phyloP scores from a whole-genome alignment of 2,888 invertebrate species.

The Agrotis puta region DNA sequence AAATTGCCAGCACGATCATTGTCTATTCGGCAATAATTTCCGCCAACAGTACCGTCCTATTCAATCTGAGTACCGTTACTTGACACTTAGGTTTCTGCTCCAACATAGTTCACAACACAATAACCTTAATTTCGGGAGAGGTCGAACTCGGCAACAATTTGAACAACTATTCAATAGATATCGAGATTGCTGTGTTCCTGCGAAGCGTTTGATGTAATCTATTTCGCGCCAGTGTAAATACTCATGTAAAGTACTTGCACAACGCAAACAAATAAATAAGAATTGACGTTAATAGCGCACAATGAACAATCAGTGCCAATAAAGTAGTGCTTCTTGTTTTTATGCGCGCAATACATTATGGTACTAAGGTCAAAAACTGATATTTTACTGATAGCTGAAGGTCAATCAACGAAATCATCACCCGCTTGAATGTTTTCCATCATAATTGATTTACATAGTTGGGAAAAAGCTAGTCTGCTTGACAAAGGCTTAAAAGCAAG shows the following conservation, averaged over 20 bases:
- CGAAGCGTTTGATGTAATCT: slow-evolving; percentile 21
- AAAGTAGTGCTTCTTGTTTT: slow-evolving; percentile 19
- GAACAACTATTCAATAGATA: slow-evolving; percentile 15
- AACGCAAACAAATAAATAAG: slow-evolving; percentile 51
- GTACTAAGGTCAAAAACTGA: slow-evolving; percentile 4
- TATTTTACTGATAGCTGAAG: slow-evolving; percentile 6
- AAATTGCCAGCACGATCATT: slow-evolving; percentile 81
- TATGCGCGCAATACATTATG: slow-evolving; percentile 17
- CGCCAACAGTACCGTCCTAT: slow-evolving; percentile 77
- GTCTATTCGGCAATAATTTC: slow-evolving; percentile 81
- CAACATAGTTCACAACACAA: slow-evolving; percentile 62
- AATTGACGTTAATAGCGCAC: slow-evolving; percentile 42
- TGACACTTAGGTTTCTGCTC: slow-evolving; percentile 65
- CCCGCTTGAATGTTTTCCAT: neutral
- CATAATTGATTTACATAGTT: neutral
- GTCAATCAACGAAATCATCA: too few species aligned
- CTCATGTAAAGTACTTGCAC: slow-evolving; percentile 27
- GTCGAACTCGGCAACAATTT: slow-evolving; percentile 33
- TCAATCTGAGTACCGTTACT: slow-evolving; percentile 76
- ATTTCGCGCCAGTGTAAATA: slow-evolving; percentile 33
- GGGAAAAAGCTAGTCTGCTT: too few species aligned
- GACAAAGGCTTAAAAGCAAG: too few species aligned
- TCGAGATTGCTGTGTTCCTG: slow-evolving; percentile 4
- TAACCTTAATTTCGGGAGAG: slow-evolving; percentile 48
- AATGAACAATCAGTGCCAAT: slow-evolving; percentile 58